Base-by-base conservation (phyloP, 2,888 invertebrate species). In the Autographa gamma region DNA sequence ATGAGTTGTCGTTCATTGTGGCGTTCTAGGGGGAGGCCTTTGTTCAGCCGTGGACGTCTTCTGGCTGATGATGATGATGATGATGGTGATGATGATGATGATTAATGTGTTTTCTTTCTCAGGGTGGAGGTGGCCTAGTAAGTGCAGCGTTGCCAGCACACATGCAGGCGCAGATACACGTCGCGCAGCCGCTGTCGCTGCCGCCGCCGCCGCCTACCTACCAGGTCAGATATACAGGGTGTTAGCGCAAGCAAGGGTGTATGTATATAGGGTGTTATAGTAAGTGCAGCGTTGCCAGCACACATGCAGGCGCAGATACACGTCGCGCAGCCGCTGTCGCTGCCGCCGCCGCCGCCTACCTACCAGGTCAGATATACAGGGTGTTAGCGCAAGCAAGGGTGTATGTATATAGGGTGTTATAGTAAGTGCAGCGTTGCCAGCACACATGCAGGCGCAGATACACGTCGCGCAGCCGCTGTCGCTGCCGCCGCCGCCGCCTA, bases 181-280 rank as follows among this genome's bases (percentile, higher is more conserved):
- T 93, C 18, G 89, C 92, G 73, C 88, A 89, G 76, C 89, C 93
- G 71, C 88, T 93, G 60, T 85, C 92, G 31, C 85, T 92, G 73
- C 90, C 93, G 41, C 93, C 93, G 1, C 93, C 93, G 0, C 94
- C 95, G 60, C 94, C 94, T 60, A 93, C 94, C 0, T 94, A 94
- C 88, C 95, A 95, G 93, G 93, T 86, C 64, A n/a, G n/a, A n/a
- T n/a, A n/a, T n/a, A n/a, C n/a, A n/a, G n/a, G n/a, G n/a, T n/a
- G n/a, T n/a, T n/a, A n/a, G n/a, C n/a, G n/a, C n/a, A n/a, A n/a
- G n/a, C n/a, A n/a, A n/a, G n/a, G n/a, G n/a, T n/a, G n/a, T n/a
- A n/a, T n/a, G n/a, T n/a, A n/a, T n/a, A n/a, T n/a, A n/a, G n/a
- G n/a, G n/a, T n/a, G n/a, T n/a, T n/a, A n/a, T 92, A 69, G 91